phyloP scores from a whole-genome alignment of 2,888 invertebrate species.

The Aquatica leii region DNA sequence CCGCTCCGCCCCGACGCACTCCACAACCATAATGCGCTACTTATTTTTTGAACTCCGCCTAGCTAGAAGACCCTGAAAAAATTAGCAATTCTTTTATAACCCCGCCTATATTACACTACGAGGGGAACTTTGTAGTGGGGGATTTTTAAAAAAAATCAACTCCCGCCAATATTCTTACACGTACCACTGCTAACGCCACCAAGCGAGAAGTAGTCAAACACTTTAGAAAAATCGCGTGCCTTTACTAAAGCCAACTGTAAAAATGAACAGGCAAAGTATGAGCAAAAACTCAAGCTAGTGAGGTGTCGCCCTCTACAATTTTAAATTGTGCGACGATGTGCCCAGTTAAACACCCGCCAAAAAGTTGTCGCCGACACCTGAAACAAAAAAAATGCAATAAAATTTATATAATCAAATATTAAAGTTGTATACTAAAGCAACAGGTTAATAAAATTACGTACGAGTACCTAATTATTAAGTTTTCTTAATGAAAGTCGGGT shows the following conservation, averaged over 20 bases:
- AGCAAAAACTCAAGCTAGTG: neutral
- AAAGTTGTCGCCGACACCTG: neutral
- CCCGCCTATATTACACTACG: conserved; percentile 43
- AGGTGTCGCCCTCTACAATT: neutral
- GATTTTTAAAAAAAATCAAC: conserved; percentile 19
- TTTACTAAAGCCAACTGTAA: no score
- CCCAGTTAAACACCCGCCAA: no score
- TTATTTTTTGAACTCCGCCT: conserved; percentile 59
- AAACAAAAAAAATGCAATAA: no score
- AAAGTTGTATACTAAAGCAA: no score
- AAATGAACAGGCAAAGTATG: no score
- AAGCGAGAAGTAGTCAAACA: conserved; percentile 16
- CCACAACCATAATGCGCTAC: conserved; percentile 54
- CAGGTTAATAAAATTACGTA: no score
- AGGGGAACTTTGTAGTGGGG: conserved; percentile 43
- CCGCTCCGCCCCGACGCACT: conserved; percentile 53
- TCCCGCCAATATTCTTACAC: conserved; percentile 10
- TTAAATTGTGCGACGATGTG: neutral
- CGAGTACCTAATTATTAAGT: no score
- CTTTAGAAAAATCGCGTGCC: no score
- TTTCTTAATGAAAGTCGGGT: no score
- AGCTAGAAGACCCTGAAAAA: conserved; percentile 53
- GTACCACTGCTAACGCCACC: conserved; percentile 24
- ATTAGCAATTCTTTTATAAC: conserved; percentile 48
- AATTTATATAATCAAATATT: no score